Base-by-base conservation (phyloP, 2,797 vertebrate genomes). In the Enteromius trimaculatus region DNA sequence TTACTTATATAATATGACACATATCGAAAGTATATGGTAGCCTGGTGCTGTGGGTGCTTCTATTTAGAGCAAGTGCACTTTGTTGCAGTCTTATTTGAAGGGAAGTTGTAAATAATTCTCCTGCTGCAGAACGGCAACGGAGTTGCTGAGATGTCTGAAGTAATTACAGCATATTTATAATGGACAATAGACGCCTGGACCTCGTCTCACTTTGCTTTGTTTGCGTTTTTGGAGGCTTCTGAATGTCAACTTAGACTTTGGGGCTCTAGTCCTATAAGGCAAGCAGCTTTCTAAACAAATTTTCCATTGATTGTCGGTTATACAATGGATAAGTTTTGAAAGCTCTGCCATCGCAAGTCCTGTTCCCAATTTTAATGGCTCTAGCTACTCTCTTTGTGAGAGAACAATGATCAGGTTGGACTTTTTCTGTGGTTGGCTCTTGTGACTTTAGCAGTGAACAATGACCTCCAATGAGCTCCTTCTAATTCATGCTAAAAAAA, bases 131-230 rank as follows among this genome's bases (percentile, higher is more conserved):
- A 68, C 17, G 47, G 21, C 4, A 3, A 37, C 44, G 49, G 77
- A 68, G 58, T 47, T 44, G 44, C 51, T 68, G 44, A 66, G 44
- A 68, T 66, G 44, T 53, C 62, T 79, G 2, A 75, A 55, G 55
- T 42, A 76, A 64, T 76, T 47, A 62, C 39, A 70, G 37, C 23
- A 71, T 60, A 58, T 68, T 42, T 70, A 60, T 60, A 75, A 42
- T 47, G 17, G 37, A 71, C 37, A 58, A n/a, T 60, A 31, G 23
- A 60, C 0, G 44, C 16, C 58, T 74, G 70, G 31, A 75, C 42
- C 44, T 75, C 51, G 29, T 37, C 44, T 75, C 9, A 64, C 62
- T 55, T 75, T 53, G 42, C 29, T 66, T 75, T 82, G 70, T 51
- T 60, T 74, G 39, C 2, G 4, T 49, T 81, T 72, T 53, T 66